Conservation (phyloP, 2,113 vertebrate species). For the Macaca fascicularis region DNA sequence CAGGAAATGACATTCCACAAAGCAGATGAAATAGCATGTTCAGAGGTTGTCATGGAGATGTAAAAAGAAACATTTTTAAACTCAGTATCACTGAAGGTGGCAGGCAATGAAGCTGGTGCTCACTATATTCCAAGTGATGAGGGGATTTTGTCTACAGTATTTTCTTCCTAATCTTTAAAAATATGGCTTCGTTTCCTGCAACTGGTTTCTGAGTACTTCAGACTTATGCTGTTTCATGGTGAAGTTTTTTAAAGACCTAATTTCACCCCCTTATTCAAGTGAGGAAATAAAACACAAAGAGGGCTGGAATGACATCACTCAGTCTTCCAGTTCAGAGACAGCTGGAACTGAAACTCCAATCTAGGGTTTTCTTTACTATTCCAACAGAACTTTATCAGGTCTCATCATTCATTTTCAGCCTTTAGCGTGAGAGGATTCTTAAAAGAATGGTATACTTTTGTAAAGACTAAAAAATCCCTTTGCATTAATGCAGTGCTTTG, state of each 20-base stretch:
- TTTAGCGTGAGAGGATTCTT: not conserved
- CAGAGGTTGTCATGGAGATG: not conserved
- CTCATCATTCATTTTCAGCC: not conserved
- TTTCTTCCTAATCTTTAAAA: not conserved
- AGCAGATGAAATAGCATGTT: not conserved
- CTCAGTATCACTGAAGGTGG: not conserved
- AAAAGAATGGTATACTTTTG: not conserved
- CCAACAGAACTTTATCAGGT: not conserved
- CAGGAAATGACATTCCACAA: not conserved
- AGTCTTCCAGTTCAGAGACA: not conserved
- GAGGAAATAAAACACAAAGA: constrained; percentile 4
- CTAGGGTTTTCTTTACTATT: not conserved
- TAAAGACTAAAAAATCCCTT: not conserved
- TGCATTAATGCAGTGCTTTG: not conserved
- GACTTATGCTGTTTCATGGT: not conserved
- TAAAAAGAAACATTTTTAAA: not conserved
- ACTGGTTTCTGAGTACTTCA: not conserved
- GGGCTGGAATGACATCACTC: not conserved
- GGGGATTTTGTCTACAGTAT: not conserved
- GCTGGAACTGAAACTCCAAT: not conserved
- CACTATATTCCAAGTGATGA: not conserved
- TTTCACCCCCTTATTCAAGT: not conserved
- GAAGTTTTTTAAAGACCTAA: not conserved
- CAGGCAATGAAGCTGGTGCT: not conserved
- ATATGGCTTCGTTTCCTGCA: not conserved